Percentiles rank a stretch among this genome's conserved stretches.
These are phyloP conservation scores for Octodonta nipae DNA, from an alignment of 2,888 invertebrate species.

Conservation along the genomic window DNA sequence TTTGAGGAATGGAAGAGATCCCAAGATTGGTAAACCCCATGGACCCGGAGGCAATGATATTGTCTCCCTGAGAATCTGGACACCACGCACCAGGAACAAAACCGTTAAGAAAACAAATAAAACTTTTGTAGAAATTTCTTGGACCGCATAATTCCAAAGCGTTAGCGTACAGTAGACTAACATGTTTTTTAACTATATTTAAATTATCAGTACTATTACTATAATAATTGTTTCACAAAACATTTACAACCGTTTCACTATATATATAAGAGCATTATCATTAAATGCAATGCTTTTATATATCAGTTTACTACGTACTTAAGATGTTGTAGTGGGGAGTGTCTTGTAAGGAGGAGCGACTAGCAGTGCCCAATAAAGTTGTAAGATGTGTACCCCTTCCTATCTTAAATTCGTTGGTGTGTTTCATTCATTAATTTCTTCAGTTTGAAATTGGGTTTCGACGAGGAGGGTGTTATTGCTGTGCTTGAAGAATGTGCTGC, in stretches of 20 bases:
- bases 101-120: slow-evolving; percentile 42
- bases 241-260: slow-evolving; percentile 13
- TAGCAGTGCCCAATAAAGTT: not conserved
- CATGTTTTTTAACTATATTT: slow-evolving; percentile 22
- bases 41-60: slow-evolving; percentile 70
- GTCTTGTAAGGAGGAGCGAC: slow-evolving; percentile 22
- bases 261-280: slow-evolving; percentile 19
- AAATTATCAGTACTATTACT: slow-evolving; percentile 4
- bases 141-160: slow-evolving; percentile 33
- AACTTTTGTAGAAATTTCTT: slow-evolving; percentile 32
- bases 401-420: too few species aligned
- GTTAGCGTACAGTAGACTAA: slow-evolving; percentile 42
- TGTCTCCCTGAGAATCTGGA: slow-evolving; percentile 31
- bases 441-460: too few species aligned
- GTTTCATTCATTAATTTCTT: slow-evolving; percentile 2
- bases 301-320: slow-evolving; percentile 24
- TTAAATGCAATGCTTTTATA: slow-evolving; percentile 25
- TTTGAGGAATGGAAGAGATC: slow-evolving; percentile 70
- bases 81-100: slow-evolving; percentile 31
- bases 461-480: too few species aligned
- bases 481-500: too few species aligned
- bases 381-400: slow-evolving; percentile 1
- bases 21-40: slow-evolving; percentile 73
- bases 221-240: slow-evolving; percentile 5
- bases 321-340: slow-evolving; percentile 20